Percentiles rank a stretch among this genome's conserved stretches.
phyloP scores from a whole-genome alignment of 2,797 vertebrate species.

The Fringilla coelebs region DNA sequence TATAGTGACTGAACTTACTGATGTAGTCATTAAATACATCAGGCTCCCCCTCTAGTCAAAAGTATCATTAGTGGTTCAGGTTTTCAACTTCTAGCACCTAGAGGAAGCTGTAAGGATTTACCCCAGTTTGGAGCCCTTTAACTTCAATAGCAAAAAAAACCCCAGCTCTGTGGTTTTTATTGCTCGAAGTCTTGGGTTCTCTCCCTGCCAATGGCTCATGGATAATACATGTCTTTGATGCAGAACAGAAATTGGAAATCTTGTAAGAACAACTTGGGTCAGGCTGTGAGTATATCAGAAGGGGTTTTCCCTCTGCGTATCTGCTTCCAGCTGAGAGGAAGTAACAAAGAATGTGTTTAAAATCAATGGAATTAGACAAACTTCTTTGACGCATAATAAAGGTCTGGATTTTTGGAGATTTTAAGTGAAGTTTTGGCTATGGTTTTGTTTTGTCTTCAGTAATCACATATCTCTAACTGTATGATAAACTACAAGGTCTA shows the following conservation, averaged over 20 bases:
- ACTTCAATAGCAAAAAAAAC: neutral
- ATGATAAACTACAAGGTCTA: neutral
- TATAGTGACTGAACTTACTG: neutral
- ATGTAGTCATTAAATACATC: neutral
- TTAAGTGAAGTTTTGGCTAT: conserved; percentile 24
- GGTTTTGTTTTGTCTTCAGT: conserved; percentile 53
- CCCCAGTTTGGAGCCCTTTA: neutral
- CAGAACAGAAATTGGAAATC: conserved; percentile 45
- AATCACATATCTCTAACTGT: neutral
- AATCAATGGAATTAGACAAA: conserved; percentile 47
- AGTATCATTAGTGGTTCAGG: neutral
- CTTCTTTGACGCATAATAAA: conserved; percentile 32
- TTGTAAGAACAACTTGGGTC: conserved; percentile 14
- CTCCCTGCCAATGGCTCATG: neutral
- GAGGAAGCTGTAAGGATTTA: neutral
- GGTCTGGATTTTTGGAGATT: neutral
- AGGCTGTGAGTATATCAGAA: neutral
- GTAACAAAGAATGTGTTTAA: conserved; percentile 54
- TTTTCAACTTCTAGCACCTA: neutral
- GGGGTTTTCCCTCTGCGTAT: conserved; percentile 15
- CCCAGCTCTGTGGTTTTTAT: neutral
- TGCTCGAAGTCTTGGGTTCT: neutral
- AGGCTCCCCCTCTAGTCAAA: neutral
- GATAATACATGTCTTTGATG: conserved; percentile 23
- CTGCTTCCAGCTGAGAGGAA: conserved; percentile 49